phyloP scores from a whole-genome alignment of 2,888 invertebrate species.

The Disparrhopalites patrizii region DNA sequence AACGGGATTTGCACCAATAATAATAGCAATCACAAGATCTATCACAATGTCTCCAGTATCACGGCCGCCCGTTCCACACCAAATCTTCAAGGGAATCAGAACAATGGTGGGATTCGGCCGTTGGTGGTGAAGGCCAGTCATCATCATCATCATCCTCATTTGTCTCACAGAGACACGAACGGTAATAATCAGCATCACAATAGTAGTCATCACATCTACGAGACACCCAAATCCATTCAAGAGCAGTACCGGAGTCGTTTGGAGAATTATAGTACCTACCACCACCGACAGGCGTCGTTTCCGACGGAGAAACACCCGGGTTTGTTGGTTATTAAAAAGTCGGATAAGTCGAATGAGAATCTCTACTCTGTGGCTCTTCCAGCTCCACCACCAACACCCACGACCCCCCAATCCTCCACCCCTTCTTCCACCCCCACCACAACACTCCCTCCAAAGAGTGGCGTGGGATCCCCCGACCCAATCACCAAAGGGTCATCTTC shows the following conservation, averaged over 20 bases:
- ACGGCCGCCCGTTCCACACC: slow-evolving; percentile 54
- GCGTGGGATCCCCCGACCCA: too few relatives aligned
- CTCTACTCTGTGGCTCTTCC: slow-evolving; percentile 24
- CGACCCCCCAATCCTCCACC: not conserved
- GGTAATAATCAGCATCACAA: slow-evolving; percentile 36
- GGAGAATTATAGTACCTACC: not conserved
- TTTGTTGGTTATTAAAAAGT: slow-evolving; percentile 15
- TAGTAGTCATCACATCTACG: slow-evolving; percentile 25
- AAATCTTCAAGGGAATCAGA: slow-evolving; percentile 50
- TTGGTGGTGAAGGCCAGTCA: too few relatives aligned
- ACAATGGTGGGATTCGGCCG: too few relatives aligned
- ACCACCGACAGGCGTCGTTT: slow-evolving; percentile 9
- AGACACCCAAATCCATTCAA: slow-evolving; percentile 13
- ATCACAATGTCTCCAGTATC: slow-evolving; percentile 31
- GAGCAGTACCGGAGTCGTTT: not conserved
- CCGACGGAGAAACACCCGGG: slow-evolving; percentile 22
- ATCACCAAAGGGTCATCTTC: too few relatives aligned
- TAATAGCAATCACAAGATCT: slow-evolving; percentile 16
- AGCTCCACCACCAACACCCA: slow-evolving; percentile 16
- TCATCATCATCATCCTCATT: too few relatives aligned
- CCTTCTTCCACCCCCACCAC: not conserved
- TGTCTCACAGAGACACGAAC: too few relatives aligned
- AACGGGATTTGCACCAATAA: slow-evolving; percentile 13
- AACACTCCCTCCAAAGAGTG: not conserved
- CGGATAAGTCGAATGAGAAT: slow-evolving; percentile 33